Percentiles rank a stretch among this genome's conserved stretches.
Evolutionary conservation across 1,140 invertebrate species (phyloP).

Genomic region (Pristionchus pacificus): DNA sequence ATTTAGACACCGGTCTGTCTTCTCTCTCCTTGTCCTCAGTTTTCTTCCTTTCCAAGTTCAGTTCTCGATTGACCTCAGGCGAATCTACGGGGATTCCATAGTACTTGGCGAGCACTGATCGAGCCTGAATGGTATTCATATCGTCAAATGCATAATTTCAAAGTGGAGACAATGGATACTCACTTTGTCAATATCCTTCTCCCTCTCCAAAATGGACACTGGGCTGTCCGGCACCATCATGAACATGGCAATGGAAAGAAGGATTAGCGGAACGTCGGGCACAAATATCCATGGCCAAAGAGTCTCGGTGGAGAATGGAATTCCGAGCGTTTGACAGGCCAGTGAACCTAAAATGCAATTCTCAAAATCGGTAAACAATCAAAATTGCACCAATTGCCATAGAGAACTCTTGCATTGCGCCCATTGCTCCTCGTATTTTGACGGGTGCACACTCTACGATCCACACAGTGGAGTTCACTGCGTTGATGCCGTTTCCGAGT

Average conservation of each 20-base stretch:
- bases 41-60: not conserved
- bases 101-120: slow-evolving; percentile 33
- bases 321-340: slow-evolving; percentile 33
- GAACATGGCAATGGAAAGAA: slow-evolving; percentile 35
- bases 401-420: slow-evolving; percentile 40
- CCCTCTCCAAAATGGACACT: slow-evolving; percentile 35
- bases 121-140: too few species aligned
- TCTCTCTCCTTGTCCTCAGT: slow-evolving; percentile 22
- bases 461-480: slow-evolving; percentile 38
- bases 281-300: slow-evolving; percentile 37
- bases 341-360: slow-evolving; percentile 26
- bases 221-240: slow-evolving; percentile 30
- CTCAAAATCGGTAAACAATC: too few species aligned
- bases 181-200: slow-evolving; percentile 24
- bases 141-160: too few species aligned
- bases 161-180: too few species aligned
- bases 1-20: too few species aligned
- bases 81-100: slow-evolving; percentile 34
- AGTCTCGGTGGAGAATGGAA: slow-evolving; percentile 34
- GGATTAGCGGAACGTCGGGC: slow-evolving; percentile 21
- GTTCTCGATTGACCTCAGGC: slow-evolving; percentile 29
- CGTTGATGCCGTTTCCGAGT: slow-evolving; percentile 32
- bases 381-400: slow-evolving; percentile 34
- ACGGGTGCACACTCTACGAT: slow-evolving; percentile 38
- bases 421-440: slow-evolving; percentile 34